Conservation (phyloP, 2,888 invertebrate species). For the Chymomyza procnemis region DNA sequence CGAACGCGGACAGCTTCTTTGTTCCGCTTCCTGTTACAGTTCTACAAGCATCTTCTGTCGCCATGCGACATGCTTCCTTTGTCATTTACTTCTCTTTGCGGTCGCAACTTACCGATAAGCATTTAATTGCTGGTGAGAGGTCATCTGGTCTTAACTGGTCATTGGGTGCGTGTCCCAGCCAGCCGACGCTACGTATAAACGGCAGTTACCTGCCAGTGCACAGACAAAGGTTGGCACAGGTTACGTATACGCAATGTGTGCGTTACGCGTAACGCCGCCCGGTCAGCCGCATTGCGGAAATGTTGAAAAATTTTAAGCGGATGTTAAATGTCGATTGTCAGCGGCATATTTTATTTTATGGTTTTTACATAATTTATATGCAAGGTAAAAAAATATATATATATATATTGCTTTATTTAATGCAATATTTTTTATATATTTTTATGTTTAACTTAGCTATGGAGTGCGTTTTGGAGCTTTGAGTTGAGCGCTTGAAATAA, state of each 20-base stretch:
- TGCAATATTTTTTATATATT: not conserved
- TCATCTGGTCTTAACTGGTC: not conserved
- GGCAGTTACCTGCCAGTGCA: not conserved
- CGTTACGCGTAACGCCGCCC: not conserved
- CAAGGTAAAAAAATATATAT: not conserved
- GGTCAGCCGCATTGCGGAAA: conserved; percentile 34
- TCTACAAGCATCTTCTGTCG: not conserved
- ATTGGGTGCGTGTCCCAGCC: not conserved
- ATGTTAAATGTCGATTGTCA: conserved; percentile 53
- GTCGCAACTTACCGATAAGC: conserved; percentile 62
- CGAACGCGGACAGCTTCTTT: not conserved
- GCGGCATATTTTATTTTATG: not conserved
- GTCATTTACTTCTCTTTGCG: not conserved
- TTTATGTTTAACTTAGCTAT: not conserved
- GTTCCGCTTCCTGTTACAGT: not conserved
- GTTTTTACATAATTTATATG: not conserved
- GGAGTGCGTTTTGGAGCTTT: not conserved
- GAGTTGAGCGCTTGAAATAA: no score
- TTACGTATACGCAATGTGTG: not conserved
- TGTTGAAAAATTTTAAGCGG: conserved; percentile 63
- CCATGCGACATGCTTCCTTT: not conserved
- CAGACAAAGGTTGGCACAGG: not conserved
- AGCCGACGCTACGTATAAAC: not conserved
- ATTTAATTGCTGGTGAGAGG: conserved; percentile 59
- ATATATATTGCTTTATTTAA: no score